Percentiles rank a stretch among this genome's conserved stretches.
phyloP scores from a whole-genome alignment of 1,140 invertebrate species.

The Drosophila micromelanica region DNA sequence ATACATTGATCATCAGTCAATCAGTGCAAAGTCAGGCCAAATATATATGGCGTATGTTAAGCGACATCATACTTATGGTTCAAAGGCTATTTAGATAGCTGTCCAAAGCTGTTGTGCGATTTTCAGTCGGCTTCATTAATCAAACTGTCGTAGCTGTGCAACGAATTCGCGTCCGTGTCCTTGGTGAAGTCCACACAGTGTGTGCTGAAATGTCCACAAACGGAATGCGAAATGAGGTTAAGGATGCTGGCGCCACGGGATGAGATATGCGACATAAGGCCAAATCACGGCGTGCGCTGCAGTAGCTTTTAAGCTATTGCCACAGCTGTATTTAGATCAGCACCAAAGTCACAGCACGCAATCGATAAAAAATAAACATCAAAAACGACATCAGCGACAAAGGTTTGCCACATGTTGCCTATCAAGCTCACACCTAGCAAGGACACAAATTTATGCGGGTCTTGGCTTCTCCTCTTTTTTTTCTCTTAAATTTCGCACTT shows the following conservation, averaged over 20 bases:
- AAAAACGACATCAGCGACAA: background rate
- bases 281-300: slow-evolving; percentile 13
- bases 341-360: slow-evolving; percentile 7
- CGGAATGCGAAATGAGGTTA: slow-evolving; percentile 30
- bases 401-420: background rate
- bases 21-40: too few relatives aligned
- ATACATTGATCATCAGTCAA: too few relatives aligned
- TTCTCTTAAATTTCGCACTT: too few relatives aligned
- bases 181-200: background rate
- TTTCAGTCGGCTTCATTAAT: too few relatives aligned
- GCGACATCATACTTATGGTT: too few relatives aligned
- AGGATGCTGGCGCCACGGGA: slow-evolving; percentile 15
- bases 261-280: slow-evolving; percentile 7
- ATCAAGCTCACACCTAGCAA: background rate
- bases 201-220: slow-evolving; percentile 18
- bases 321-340: slow-evolving; percentile 16
- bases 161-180: background rate
- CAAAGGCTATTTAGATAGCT: too few relatives aligned
- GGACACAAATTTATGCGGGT: too few relatives aligned
- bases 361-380: slow-evolving; percentile 37
- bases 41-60: too few relatives aligned
- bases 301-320: slow-evolving; percentile 2
- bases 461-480: too few relatives aligned
- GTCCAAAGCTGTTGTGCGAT: too few relatives aligned
- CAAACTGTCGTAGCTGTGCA: too few relatives aligned